Base-by-base conservation (phyloP, 2,888 invertebrate genomes). In the Bimastos eiseni region DNA sequence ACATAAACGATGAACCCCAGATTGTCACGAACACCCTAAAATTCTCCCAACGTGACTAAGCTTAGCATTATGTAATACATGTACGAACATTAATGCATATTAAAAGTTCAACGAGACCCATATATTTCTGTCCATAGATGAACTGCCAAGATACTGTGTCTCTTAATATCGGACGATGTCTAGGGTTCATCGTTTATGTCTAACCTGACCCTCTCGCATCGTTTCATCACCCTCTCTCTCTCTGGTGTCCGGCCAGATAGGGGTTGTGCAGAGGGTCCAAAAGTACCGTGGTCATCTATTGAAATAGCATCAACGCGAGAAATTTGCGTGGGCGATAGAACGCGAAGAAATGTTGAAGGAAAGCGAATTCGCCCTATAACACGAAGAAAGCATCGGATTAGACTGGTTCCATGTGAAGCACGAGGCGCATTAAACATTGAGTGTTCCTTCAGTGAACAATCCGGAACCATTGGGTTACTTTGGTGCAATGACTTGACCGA, bases 311-410 rank as follows among this genome's bases (percentile, higher is more conserved):
- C 21, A 49, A 49, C 21, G 24, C 49, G 49, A 30, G 30, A n/a
- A 70, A 70, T 70, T 30, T n/a, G 70, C n/a, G 70, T n/a, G 70
- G 70, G 70, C n/a, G 70, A n/a, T n/a, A 70, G n/a, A 70, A n/a
- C 11, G 8, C 13, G 70, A n/a, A n/a, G 11, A 55, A 24, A 4
- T 30, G 8, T 5, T 1, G 24, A 30, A 13, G 24, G 8, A n/a
- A 70, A 70, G 70, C 70, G 30, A n/a, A 13, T 17, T 5, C 21
- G 21, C 49, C 3, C 24, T 49, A 4, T 11, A 24, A 24, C 49
- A 1, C 49, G 21, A 1, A 24, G 49, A 49, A 24, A 49, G 49
- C 49, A 49, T 49, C 24, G 24, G 24, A 49, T 49, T 24, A 24
- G 24, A 49, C 21, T 24, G 49, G 21, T 41, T 11, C 49, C 24